Evolutionary conservation across 35 echinoderm and acorn worm genomes (phyloP).

Genomic region (Chiridota heheva): DNA sequence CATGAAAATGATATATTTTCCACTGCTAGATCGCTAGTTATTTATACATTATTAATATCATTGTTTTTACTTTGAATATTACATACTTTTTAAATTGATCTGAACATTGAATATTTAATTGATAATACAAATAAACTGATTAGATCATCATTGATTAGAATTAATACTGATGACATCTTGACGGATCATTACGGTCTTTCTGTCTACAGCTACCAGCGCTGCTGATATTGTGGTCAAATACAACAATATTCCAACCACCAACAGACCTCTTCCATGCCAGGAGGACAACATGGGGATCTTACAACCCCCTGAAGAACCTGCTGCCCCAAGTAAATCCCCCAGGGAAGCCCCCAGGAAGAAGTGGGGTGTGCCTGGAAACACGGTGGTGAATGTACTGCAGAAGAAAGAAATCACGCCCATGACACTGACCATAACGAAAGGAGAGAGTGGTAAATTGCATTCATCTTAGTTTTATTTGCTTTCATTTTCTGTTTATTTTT

Average conservation of each 20-base stretch:
- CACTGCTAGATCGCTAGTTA: no score
- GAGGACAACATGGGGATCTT: no score
- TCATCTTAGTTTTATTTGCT: background rate
- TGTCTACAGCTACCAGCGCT: constrained; percentile 58
- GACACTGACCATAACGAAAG: constrained; percentile 63
- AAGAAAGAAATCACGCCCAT: constrained; percentile 58
- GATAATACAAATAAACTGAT: no score
- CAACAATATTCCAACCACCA: background rate
- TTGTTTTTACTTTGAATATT: no score
- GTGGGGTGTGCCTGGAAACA: constrained; percentile 56
- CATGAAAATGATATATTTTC: no score
- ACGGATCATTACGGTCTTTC: no score
- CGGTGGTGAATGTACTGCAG: constrained; percentile 72
- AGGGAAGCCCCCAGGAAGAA: constrained; percentile 5
- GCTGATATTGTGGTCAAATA: constrained; percentile 62
- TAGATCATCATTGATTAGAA: no score
- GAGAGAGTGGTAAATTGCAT: constrained; percentile 26
- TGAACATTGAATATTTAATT: background rate
- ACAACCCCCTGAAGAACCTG: background rate
- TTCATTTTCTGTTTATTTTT: background rate
- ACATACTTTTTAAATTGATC: no score
- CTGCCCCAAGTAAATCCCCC: background rate
- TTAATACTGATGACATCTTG: background rate
- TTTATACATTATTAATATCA: no score
- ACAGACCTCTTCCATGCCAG: background rate